Base-by-base conservation (phyloP, 1,140 invertebrate genomes). In the Latrodectus geometricus region DNA sequence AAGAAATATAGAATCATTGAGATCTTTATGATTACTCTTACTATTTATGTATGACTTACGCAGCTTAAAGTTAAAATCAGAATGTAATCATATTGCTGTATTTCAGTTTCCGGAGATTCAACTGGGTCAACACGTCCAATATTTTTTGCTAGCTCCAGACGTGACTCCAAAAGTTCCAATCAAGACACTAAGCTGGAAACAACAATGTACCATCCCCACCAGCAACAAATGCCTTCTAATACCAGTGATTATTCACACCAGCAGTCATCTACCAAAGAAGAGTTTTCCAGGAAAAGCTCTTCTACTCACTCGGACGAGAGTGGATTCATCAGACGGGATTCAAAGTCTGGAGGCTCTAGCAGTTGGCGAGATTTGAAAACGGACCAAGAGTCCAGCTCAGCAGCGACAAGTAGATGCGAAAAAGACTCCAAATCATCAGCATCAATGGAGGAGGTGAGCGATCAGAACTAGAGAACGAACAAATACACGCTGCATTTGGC, bases 61-160 rank as follows among this genome's bases (percentile, higher is more conserved):
- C 35, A 3, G 35, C 35, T 35, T 35, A 35, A 35, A 35, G 5
- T 5, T 35, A 35, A 35, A 35, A 35, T 35, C 5, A 35, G 5
- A 3, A 5, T 5, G 2, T 35, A 35, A 3, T 35, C 68, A 74
- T 4, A 49, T 49, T 0, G 0, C 49, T 11, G 0, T 52, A 8
- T 81, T 56, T 50, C 65, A 86, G 83, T 86, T 54, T 86, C 83
- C 4, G 74, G 70, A 78, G 83, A 86, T 72, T 77, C 83, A 1
- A 86, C 83, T 14, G 83, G 83, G 20, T 66, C 82, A 17, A 21
- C 17, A 8, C 20, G 85, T 11, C 85, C 85, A 17, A 87, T 87
- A 69, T 87, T 87, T 49, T 87, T 87, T 48, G 85, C 85, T 21
- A 87, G 85, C 15, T 87, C 85, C 56, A 68, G 85, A 21, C 68